These are phyloP conservation scores for Ridgeia piscesae DNA, from an alignment of 1,140 invertebrate species.

Conservation along the genomic window DNA sequence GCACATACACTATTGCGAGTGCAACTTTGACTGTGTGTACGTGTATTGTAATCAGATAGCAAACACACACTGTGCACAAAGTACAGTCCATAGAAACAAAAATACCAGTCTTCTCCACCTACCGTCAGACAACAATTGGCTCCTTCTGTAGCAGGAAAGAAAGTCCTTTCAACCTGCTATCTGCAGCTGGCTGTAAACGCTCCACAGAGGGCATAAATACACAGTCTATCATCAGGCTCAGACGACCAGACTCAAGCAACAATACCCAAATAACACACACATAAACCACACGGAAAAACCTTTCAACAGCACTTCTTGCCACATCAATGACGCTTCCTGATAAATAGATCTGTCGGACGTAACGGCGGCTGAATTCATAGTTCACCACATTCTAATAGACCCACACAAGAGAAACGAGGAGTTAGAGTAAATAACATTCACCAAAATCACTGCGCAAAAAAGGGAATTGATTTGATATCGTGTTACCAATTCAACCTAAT, in stretches of 20 bases:
- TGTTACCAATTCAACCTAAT: not conserved
- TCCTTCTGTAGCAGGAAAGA: not conserved
- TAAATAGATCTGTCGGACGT: not conserved
- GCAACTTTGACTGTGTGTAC: too few relatives aligned
- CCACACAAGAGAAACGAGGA: not conserved
- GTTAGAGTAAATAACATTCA: not conserved
- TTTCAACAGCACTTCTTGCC: not conserved
- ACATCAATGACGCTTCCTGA: not conserved
- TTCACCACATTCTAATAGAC: not conserved
- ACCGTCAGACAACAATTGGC: too few relatives aligned
- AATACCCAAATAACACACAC: not conserved
- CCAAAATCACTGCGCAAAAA: not conserved
- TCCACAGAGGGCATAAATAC: not conserved
- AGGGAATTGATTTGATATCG: not conserved
- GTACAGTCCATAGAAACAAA: too few relatives aligned
- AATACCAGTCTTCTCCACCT: too few relatives aligned
- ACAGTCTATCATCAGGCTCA: not conserved
- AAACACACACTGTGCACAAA: too few relatives aligned
- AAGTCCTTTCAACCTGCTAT: not conserved
- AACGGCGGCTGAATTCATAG: not conserved
- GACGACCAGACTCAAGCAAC: not conserved
- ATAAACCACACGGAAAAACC: not conserved
- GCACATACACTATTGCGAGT: too few relatives aligned
- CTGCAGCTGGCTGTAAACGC: not conserved
- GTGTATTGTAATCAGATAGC: too few relatives aligned